Evolutionary conservation across 2,888 invertebrate genomes (phyloP).

Genomic region (Asteroscopus sphinx): DNA sequence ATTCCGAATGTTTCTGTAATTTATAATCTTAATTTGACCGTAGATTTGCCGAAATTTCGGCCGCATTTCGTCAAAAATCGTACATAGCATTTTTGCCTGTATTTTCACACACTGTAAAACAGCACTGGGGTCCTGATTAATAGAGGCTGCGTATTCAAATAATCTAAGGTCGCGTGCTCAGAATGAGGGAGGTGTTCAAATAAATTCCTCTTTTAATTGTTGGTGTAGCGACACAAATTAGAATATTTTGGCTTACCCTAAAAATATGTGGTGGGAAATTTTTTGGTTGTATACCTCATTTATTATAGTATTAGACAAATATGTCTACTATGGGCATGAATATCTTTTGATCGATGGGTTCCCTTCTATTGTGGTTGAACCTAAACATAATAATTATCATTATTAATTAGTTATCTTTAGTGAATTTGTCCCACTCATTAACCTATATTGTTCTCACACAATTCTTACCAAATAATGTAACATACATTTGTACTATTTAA

Average conservation of each 20-base stretch:
- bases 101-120: slow-evolving; percentile 5
- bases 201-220: slow-evolving; percentile 44
- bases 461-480: no score
- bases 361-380: no score
- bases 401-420: no score
- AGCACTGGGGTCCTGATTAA: slow-evolving; percentile 28
- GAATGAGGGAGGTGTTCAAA: slow-evolving; percentile 12
- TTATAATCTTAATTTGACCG: no score
- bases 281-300: not conserved
- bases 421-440: no score
- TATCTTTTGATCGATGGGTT: no score
- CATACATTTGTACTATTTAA: no score
- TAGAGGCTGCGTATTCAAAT: slow-evolving; percentile 30
- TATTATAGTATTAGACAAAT: no score
- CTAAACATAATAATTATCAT: no score
- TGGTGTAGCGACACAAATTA: slow-evolving; percentile 7
- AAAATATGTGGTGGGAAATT: not conserved
- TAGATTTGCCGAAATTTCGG: not conserved
- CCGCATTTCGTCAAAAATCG: slow-evolving; percentile 5
- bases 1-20: no score
- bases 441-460: no score
- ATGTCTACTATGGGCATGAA: no score
- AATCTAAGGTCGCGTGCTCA: slow-evolving; percentile 21
- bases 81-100: not conserved
- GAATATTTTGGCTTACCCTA: slow-evolving; percentile 5